Conservation (phyloP, 2,113 vertebrate genomes). For the Leptodactylus fuscus region DNA sequence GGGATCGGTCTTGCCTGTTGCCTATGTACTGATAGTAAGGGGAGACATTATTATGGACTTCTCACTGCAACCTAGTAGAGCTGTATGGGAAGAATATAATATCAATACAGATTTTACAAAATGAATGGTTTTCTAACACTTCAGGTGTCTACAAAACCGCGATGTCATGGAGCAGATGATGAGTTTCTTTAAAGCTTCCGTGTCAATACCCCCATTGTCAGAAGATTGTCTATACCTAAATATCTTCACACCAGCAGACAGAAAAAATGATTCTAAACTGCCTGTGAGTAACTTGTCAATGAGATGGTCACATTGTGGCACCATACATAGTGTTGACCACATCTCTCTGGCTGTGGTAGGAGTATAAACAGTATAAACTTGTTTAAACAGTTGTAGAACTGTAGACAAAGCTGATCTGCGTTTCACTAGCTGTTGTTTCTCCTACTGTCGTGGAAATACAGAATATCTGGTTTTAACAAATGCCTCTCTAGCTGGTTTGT, state of each 20-base stretch:
- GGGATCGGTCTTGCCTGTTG: no score
- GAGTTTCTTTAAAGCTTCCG: not conserved
- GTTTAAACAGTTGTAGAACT: no score
- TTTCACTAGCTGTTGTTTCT: not conserved
- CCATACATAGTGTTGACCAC: not conserved
- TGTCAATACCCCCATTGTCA: not conserved
- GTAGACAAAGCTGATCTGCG: not conserved
- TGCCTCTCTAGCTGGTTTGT: not conserved
- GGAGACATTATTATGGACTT: no score
- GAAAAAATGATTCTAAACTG: constrained; percentile 28
- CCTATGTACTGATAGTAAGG: no score
- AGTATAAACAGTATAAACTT: no score
- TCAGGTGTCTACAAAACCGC: not conserved
- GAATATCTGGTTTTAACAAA: no score
- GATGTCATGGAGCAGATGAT: not conserved
- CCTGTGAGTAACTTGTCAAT: constrained; percentile 45
- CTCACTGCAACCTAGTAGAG: no score
- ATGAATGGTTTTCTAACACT: not conserved
- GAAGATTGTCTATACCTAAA: constrained; percentile 61
- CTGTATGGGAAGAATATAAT: not conserved
- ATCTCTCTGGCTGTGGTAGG: not conserved
- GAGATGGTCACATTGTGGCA: no score
- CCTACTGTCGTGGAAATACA: not conserved
- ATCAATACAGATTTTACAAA: not conserved
- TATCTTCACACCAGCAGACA: constrained; percentile 32